phyloP scores from a whole-genome alignment of 2,113 vertebrate genomes.

The Patagioenas fasciata region DNA sequence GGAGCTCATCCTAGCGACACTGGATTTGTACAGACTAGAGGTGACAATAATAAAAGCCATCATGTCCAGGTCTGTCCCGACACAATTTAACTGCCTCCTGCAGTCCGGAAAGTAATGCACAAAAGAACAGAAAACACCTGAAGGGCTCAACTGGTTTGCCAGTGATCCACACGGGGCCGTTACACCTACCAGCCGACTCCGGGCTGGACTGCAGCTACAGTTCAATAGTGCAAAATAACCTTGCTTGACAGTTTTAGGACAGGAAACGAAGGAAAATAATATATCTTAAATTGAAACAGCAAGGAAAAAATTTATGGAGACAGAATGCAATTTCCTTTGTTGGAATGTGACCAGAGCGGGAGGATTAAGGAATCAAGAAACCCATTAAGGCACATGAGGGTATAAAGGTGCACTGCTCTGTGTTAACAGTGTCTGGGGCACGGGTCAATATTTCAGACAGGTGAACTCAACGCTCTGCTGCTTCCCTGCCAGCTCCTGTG shows the following conservation, averaged over 20 bases:
- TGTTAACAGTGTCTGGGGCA: slow-evolving; percentile 22
- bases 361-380: slow-evolving; percentile 59
- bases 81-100: background rate
- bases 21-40: background rate
- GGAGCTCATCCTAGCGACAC: background rate
- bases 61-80: background rate
- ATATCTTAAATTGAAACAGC: slow-evolving; percentile 23
- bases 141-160: background rate
- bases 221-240: slow-evolving; percentile 32
- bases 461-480: background rate
- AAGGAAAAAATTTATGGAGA: slow-evolving; percentile 43
- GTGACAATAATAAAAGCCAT: background rate
- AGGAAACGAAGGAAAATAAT: background rate
- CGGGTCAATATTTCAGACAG: background rate
- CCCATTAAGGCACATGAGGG: slow-evolving; percentile 14
- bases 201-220: background rate
- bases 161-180: background rate
- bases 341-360: slow-evolving; percentile 50
- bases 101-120: background rate
- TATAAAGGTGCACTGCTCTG: background rate
- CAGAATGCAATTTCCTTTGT: slow-evolving; percentile 55
- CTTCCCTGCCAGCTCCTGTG: background rate
- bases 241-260: slow-evolving; percentile 38
- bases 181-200: rapidly evolving
- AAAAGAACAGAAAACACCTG: background rate